These are phyloP conservation scores for Aspiorhynchus laticeps DNA, from an alignment of 2,113 vertebrate genomes.

Conservation along the genomic window DNA sequence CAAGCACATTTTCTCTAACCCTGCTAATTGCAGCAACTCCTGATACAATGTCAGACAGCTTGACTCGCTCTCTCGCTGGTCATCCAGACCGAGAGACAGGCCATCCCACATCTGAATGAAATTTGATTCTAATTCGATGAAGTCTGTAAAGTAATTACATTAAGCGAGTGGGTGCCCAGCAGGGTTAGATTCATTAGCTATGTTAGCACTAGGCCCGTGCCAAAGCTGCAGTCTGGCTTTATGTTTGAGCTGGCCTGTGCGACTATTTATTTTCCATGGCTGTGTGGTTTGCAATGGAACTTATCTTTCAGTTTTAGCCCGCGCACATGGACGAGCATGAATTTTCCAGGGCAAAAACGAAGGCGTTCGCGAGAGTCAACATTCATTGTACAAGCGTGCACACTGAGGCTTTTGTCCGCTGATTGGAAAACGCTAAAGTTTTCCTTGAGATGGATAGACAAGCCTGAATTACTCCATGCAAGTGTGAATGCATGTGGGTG, in stretches of 20 bases:
- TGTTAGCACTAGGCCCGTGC: conserved; percentile 17
- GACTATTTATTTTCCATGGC: conserved; percentile 41
- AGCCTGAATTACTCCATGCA: conserved; percentile 45
- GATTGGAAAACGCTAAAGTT: conserved; percentile 45
- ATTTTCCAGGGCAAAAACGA: conserved; percentile 37
- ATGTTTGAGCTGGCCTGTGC: conserved; percentile 34
- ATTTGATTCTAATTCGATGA: conserved; percentile 42
- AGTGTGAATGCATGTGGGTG: conserved; percentile 45
- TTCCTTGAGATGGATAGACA: conserved; percentile 46
- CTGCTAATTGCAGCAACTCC: conserved; percentile 12
- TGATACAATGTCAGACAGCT: conserved; percentile 32
- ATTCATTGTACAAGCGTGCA: conserved; percentile 32
- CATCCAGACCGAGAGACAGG: neutral
- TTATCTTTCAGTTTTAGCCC: conserved; percentile 34
- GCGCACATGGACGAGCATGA: conserved; percentile 10
- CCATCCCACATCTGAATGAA: conserved; percentile 12
- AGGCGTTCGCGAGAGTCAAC: conserved; percentile 27
- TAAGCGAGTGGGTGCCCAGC: neutral
- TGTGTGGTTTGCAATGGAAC: conserved; percentile 35
- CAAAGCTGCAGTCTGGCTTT: conserved; percentile 29
- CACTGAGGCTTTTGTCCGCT: conserved; percentile 40
- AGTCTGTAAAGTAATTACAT: conserved; percentile 30
- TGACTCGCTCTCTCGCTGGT: neutral
- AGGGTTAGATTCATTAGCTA: conserved; percentile 41
- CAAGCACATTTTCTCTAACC: conserved; percentile 23